These are phyloP conservation scores for Solea solea DNA, from an alignment of 2,113 vertebrate genomes.

Conservation along the genomic window DNA sequence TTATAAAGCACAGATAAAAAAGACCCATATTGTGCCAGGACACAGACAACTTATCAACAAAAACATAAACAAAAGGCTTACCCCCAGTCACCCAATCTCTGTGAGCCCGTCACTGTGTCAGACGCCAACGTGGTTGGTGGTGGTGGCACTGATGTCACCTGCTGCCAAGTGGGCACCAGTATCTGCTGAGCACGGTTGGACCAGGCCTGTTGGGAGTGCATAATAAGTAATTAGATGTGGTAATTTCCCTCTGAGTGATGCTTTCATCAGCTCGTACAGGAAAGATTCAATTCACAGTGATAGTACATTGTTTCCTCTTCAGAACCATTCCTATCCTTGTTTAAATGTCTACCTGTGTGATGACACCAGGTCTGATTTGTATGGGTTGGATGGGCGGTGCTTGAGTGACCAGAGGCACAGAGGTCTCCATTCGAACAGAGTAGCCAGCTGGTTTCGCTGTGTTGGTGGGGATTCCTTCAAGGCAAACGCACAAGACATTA, in stretches of 20 bases:
- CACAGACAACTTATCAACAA: conserved; percentile 5
- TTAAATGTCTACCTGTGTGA: conserved; percentile 87
- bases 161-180: conserved; percentile 95
- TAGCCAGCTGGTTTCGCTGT: conserved; percentile 89
- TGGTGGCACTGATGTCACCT: conserved; percentile 88
- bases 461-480: conserved; percentile 89
- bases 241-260: not conserved
- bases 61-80: conserved; percentile 70
- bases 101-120: conserved; percentile 91
- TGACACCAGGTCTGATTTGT: conserved; percentile 93
- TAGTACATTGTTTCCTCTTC: not conserved
- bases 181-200: conserved; percentile 93
- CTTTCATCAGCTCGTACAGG: not conserved
- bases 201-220: conserved; percentile 84
- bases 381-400: conserved; percentile 91
- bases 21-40: not conserved
- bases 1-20: conserved; percentile 12
- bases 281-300: conserved; percentile 5
- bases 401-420: conserved; percentile 92
- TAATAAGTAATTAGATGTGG: conserved; percentile 3
- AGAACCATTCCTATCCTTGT: not conserved
- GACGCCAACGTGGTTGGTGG: conserved; percentile 87
- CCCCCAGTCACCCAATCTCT: conserved; percentile 97
- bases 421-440: conserved; percentile 92
- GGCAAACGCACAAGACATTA: conserved; percentile 24